phyloP scores from a whole-genome alignment of 1,140 invertebrate species.

The Chironomus tepperi region DNA sequence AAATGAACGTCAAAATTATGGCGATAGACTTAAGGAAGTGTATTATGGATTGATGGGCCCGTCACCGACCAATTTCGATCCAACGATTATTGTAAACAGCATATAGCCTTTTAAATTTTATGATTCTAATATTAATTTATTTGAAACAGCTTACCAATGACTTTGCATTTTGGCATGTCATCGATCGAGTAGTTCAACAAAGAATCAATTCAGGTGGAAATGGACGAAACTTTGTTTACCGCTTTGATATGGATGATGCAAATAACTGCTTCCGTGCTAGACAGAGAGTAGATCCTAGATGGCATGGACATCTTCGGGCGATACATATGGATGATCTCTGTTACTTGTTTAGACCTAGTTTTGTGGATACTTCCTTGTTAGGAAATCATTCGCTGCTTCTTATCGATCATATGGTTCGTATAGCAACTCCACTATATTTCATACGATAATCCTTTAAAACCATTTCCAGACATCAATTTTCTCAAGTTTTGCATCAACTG shows the following conservation, averaged over 20 bases:
- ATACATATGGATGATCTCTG: constrained; percentile 8
- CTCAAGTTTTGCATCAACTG: background rate
- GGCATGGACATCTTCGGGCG: background rate
- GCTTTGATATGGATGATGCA: background rate
- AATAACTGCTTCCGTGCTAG: background rate
- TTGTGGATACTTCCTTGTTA: background rate
- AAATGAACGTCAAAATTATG: background rate
- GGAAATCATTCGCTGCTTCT: background rate
- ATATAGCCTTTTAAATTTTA: background rate
- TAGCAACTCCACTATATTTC: background rate
- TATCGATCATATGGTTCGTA: background rate
- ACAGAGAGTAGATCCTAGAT: background rate
- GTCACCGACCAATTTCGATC: background rate
- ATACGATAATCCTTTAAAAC: background rate
- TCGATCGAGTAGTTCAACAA: background rate
- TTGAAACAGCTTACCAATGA: background rate
- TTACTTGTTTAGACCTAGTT: background rate
- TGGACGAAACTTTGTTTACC: background rate
- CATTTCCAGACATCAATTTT: background rate
- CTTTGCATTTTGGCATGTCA: constrained; percentile 6
- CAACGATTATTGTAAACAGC: background rate
- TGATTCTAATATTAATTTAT: background rate
- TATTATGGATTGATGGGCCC: background rate
- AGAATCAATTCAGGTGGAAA: background rate
- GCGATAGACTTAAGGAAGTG: background rate